Percentiles rank a stretch among this genome's conserved stretches.
phyloP scores from a whole-genome alignment of 2,797 vertebrate species.

The Melanotaenia pygmaea region DNA sequence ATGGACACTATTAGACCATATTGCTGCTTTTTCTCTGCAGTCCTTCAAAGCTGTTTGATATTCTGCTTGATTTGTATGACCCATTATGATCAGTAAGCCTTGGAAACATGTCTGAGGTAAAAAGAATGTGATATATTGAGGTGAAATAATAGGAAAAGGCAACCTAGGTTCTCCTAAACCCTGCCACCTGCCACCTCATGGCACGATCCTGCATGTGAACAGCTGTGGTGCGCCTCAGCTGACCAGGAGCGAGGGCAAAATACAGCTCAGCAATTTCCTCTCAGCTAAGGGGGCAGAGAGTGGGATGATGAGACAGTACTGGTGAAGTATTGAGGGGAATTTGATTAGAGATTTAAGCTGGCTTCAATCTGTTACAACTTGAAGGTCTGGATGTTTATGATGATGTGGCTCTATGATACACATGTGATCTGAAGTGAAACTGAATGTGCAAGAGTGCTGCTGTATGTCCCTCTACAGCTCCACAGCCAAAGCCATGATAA shows the following conservation, averaged over 20 bases:
- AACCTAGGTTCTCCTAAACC: background rate
- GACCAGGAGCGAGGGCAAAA: background rate
- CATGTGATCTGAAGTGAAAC: background rate
- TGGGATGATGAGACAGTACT: background rate
- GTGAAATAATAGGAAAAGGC: background rate
- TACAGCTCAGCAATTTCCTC: background rate
- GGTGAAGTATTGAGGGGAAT: slow-evolving; percentile 1
- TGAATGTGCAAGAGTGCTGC: background rate
- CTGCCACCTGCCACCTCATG: background rate
- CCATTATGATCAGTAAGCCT: slow-evolving; percentile 12
- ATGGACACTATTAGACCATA: background rate
- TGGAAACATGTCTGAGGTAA: slow-evolving; percentile 22
- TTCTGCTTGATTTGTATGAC: background rate
- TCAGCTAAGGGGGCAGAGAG: background rate
- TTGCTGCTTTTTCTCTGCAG: background rate
- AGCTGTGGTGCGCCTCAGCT: background rate
- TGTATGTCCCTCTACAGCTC: slow-evolving; percentile 1
- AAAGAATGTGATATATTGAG: background rate
- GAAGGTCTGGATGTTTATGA: slow-evolving; percentile 4
- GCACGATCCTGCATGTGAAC: background rate
- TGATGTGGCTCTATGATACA: background rate
- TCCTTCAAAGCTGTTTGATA: background rate
- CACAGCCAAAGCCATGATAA: background rate
- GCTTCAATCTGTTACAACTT: background rate
- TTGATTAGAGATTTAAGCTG: slow-evolving; percentile 7